Evolutionary conservation across 2,113 vertebrate genomes (phyloP).

Genomic region (Trichomycterus rosablanca): DNA sequence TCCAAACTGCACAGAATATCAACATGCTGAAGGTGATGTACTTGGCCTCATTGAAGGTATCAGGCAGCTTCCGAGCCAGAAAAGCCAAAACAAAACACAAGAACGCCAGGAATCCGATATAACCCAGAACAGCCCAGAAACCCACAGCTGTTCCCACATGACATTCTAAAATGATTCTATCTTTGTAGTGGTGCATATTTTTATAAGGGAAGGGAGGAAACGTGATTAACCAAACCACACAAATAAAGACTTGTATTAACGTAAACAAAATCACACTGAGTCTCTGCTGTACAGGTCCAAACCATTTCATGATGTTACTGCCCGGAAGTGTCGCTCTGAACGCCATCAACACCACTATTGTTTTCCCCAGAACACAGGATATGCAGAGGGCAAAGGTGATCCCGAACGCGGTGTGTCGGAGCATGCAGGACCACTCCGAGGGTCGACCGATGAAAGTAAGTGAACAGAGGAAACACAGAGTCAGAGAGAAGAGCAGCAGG

Average conservation of each 20-base stretch:
- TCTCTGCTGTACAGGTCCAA: slow-evolving; percentile 63
- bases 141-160: slow-evolving; percentile 57
- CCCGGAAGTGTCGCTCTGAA: slow-evolving; percentile 63
- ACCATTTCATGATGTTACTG: slow-evolving; percentile 63
- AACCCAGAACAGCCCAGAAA: slow-evolving; percentile 67
- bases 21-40: slow-evolving; percentile 69
- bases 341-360: slow-evolving; percentile 64
- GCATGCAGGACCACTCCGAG: slow-evolving; percentile 70
- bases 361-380: slow-evolving; percentile 66
- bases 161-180: slow-evolving; percentile 65
- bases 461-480: slow-evolving; percentile 68
- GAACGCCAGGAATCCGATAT: slow-evolving; percentile 60
- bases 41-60: slow-evolving; percentile 66
- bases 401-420: slow-evolving; percentile 65
- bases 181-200: slow-evolving; percentile 58
- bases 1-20: slow-evolving; percentile 68
- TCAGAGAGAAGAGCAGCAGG: slow-evolving; percentile 66
- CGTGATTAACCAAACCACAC: slow-evolving; percentile 60
- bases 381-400: slow-evolving; percentile 66
- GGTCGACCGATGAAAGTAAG: slow-evolving; percentile 65
- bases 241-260: slow-evolving; percentile 61
- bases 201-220: slow-evolving; percentile 61
- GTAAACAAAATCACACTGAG: slow-evolving; percentile 62
- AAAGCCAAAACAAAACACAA: slow-evolving; percentile 64
- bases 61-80: slow-evolving; percentile 61